Base-by-base conservation (phyloP, 1,140 invertebrate species). In the Maniola jurtina region DNA sequence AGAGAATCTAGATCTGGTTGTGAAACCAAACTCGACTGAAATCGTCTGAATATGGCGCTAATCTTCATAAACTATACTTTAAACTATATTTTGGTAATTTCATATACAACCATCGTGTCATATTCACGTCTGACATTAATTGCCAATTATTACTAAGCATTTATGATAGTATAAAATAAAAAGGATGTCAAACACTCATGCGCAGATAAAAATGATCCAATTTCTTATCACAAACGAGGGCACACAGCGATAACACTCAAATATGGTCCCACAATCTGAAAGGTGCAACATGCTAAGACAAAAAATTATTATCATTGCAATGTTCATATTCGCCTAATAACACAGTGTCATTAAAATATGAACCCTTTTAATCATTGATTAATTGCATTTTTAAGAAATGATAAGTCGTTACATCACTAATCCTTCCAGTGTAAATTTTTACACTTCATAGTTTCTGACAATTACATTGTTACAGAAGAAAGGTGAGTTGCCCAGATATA, bases 141-240 rank as follows among this genome's bases (percentile, higher is more conserved):
- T 35, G 52, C 52, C 52, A 13, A 25, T 55, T 55, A 55, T 34
- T 34, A n/a, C n/a, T n/a, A 11, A 34, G 13, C 52, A 34, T 55
- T 55, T 55, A 55, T 55, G 25, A 55, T 55, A 55, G 52, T 16
- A 25, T 6, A 25, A 55, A 34, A 34, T 34, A 34, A 55, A 55
- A 68, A 68, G 57, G 63, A 56, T 64, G 55, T 64, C 60, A 59
- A 35, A 40, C 36, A 55, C 56, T 66, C 50, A 60, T 36, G 50
- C 42, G 47, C 57, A 40, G 73, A 72, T 75, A 72, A 75, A 72
- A 72, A 68, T 70, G 70, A 38, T 67, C 70, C 64, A 68, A 72
- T 68, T 75, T 16, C 47, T 72, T 75, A 72, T 74, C 72, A 57
- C 2, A 15, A 66, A 65, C 63, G 71, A 62, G 64, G 68, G 61